Percentiles rank a stretch among this genome's conserved stretches.
phyloP scores from a whole-genome alignment of 92 coral and sea anemone species.

The Heliopora coerulea region DNA sequence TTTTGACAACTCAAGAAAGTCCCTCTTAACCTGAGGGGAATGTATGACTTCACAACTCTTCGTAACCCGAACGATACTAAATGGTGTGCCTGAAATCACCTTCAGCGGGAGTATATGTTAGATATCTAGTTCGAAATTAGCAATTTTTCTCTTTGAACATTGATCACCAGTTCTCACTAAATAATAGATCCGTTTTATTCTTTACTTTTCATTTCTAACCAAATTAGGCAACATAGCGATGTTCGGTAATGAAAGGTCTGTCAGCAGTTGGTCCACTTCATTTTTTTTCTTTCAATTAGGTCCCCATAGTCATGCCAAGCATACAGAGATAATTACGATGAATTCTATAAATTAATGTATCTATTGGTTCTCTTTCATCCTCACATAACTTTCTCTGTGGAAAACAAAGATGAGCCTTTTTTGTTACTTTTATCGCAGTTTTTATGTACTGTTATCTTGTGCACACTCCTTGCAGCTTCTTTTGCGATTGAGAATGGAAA shows the following conservation, averaged over 20 bases:
- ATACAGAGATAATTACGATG: constrained; percentile 1
- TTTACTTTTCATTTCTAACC: background rate
- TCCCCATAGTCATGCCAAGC: background rate
- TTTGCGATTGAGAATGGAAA: too few species aligned
- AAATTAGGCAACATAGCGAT: constrained; percentile 25
- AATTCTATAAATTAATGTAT: constrained; percentile 17
- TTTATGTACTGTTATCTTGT: too few species aligned
- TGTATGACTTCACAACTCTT: too few species aligned
- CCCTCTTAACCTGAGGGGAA: too few species aligned
- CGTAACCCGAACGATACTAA: too few species aligned
- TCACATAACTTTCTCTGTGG: too few species aligned
- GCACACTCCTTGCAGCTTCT: too few species aligned
- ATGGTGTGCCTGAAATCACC: too few species aligned
- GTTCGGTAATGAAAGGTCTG: background rate
- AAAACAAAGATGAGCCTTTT: too few species aligned
- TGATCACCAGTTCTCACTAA: background rate
- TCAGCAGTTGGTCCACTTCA: constrained; percentile 20
- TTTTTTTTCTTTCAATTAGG: background rate
- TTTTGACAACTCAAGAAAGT: too few species aligned
- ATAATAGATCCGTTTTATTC: constrained; percentile 9
- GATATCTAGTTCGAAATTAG: background rate
- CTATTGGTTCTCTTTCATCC: background rate
- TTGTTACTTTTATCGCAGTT: too few species aligned
- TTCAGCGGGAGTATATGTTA: too few species aligned
- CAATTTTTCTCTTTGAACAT: background rate